A percentile compares a stretch with the other conserved stretches of the same genome.
Evolutionary conservation across 1,140 invertebrate species (phyloP).

Genomic region (Leptopilina clavipes): DNA sequence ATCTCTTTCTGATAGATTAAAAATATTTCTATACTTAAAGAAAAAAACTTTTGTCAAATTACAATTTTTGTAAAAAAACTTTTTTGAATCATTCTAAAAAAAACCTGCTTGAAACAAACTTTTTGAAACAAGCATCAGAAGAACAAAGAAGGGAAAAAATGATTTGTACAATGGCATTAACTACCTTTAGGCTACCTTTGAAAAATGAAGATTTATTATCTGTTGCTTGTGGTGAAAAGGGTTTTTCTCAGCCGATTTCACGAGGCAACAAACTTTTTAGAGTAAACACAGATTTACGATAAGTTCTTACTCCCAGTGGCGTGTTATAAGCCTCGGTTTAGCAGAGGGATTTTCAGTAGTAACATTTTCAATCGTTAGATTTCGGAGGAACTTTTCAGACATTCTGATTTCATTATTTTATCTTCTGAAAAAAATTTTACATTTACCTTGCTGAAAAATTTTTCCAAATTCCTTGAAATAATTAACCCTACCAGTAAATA

Average conservation of each 20-base stretch:
- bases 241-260: constrained; percentile 16
- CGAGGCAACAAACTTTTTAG: constrained; percentile 23
- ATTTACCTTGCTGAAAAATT: no score
- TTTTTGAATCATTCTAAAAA: no score
- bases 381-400: not conserved
- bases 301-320: constrained; percentile 8
- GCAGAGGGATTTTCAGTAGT: not conserved
- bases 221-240: not conserved
- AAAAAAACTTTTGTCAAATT: no score
- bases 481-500: no score
- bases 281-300: constrained; percentile 30
- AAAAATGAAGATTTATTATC: constrained; percentile 9
- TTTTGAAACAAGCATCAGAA: not conserved
- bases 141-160: not conserved
- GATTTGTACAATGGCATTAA: not conserved
- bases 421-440: no score
- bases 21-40: no score
- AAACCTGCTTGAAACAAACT: no score
- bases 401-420: not conserved
- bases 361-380: not conserved
- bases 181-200: not conserved
- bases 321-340: constrained; percentile 17
- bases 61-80: no score
- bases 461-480: no score
- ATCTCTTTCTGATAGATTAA: no score